Percentiles rank a stretch among this genome's conserved stretches.
These are phyloP conservation scores for Heliconius hermathena DNA, from an alignment of 1,140 invertebrate species.

Conservation along the genomic window DNA sequence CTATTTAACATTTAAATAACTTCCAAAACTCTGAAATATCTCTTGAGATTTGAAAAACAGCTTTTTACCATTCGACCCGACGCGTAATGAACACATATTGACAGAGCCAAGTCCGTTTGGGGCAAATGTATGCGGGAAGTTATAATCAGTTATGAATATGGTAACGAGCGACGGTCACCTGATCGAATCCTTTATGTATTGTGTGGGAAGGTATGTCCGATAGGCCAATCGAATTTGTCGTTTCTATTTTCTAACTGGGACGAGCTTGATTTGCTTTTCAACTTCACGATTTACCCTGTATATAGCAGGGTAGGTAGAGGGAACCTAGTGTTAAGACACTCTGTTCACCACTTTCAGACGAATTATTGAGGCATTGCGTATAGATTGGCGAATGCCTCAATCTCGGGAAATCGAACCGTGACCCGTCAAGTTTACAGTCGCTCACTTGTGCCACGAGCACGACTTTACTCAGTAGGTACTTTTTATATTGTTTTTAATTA, in stretches of 20 bases:
- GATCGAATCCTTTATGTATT: not conserved
- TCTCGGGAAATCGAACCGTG: no score
- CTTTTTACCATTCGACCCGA: not conserved
- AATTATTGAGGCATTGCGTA: no score
- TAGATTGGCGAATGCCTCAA: no score
- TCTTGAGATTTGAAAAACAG: not conserved
- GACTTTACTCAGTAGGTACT: no score
- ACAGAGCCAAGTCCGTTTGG: constrained; percentile 26
- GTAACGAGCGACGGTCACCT: constrained; percentile 25
- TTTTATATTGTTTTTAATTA: no score
- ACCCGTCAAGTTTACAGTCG: no score
- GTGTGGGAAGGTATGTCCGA: not conserved
- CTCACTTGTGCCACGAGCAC: no score
- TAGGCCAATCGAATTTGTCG: not conserved
- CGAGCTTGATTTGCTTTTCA: no score
- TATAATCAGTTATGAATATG: constrained; percentile 41
- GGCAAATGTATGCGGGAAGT: constrained; percentile 36
- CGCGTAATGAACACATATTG: constrained; percentile 21
- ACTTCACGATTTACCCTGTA: no score
- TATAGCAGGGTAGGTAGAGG: no score
- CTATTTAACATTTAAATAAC: not conserved
- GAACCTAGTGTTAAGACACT: no score
- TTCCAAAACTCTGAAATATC: not conserved
- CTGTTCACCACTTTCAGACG: no score
- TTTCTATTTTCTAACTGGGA: not conserved